Base-by-base conservation (phyloP, 2,888 invertebrate species). In the Aspidiotus destructor region DNA sequence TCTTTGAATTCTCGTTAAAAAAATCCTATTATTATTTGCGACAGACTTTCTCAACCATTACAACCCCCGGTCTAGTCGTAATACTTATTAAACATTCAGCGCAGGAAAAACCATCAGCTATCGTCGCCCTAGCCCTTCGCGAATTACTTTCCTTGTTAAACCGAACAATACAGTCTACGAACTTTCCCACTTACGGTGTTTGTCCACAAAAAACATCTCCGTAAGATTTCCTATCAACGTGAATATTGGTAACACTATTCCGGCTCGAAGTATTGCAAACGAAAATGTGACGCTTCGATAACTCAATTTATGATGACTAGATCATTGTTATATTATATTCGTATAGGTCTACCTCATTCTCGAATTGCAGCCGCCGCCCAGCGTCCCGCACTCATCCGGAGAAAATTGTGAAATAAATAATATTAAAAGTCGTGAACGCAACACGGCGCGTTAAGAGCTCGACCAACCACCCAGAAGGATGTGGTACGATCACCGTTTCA, bases 401-500 rank as follows among this genome's bases (percentile, higher is more conserved):
- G n/a, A 48, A 13, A n/a, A 48, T 48, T 48, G 48, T 48, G n/a
- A 48, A 48, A 48, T 48, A 48, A 48, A 48, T 48, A 13, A 48
- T 11, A 48, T 48, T 48, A 13, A 11, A 13, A 48, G 28, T 28
- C 28, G 28, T 28, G 28, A 28, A 28, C 28, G 28, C 28, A 28
- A 28, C 28, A 28, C 28, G 28, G 28, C 28, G 28, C 28, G 28
- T 28, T 28, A 28, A 28, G 28, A 28, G 11, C 11, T n/a, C 48
- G 48, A 48, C 8, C 58, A 28, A 40, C 58, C 58, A 58, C 58
- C 58, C 58, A 58, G 58, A 40, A 16, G 28, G 40, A 58, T 17
- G 40, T 28, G 58, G 58, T 58, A 13, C 40, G 40, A 55, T 15
- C 8, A 54, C 17, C 13, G 58, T 17, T 15, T 48, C 28, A 40